Conservation (phyloP, 2,888 invertebrate genomes). For the Catotricha subobsoleta region DNA sequence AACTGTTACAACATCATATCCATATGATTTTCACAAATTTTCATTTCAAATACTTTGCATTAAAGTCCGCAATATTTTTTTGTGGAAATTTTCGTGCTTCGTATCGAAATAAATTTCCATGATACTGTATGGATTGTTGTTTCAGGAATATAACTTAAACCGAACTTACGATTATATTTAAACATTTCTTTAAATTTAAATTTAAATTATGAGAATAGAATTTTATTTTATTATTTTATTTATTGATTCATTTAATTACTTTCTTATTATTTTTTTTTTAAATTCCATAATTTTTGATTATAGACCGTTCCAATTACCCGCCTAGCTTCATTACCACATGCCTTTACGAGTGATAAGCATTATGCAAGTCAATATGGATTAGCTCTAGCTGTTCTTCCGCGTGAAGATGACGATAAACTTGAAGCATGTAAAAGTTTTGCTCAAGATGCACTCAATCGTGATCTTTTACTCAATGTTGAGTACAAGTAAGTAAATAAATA, state of each 20-base stretch:
- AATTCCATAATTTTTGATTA: too few species aligned
- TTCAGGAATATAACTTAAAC: not conserved
- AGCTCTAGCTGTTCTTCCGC: conserved; percentile 67
- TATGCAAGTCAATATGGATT: conserved; percentile 77
- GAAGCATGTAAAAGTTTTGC: conserved; percentile 53
- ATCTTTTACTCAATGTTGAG: conserved; percentile 69
- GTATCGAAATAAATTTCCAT: not conserved
- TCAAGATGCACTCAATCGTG: conserved; percentile 47
- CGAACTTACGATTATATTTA: not conserved
- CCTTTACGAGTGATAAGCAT: conserved; percentile 52
- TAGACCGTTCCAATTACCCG: conserved; percentile 33
- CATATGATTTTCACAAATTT: not conserved
- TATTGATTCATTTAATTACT: not conserved
- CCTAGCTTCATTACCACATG: conserved; percentile 67
- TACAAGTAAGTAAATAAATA: conserved; percentile 31
- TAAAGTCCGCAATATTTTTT: conserved; percentile 1
- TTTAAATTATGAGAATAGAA: not conserved
- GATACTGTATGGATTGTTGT: not conserved
- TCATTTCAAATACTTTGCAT: not conserved
- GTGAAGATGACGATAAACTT: conserved; percentile 68
- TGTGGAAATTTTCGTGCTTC: not conserved
- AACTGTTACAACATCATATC: conserved; percentile 3
- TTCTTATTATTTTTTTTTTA: not conserved
- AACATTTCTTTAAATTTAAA: not conserved
- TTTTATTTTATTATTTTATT: not conserved